Percentiles rank a stretch among this genome's conserved stretches.
Evolutionary conservation across 2,797 vertebrate genomes (phyloP).

Genomic region (Sebastes diploproa): DNA sequence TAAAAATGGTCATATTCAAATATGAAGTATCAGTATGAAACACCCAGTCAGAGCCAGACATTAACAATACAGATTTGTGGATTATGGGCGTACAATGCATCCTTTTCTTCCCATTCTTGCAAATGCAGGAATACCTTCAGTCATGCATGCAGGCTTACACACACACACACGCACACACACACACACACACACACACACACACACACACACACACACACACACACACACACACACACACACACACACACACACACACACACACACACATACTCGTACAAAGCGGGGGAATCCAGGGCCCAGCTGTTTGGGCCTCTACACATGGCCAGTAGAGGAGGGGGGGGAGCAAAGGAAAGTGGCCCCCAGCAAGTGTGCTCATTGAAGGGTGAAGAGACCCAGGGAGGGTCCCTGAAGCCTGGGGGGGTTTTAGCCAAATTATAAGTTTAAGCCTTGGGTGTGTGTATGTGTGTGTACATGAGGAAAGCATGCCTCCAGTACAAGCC

Average conservation of each 20-base stretch:
- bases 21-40: not conserved
- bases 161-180: not conserved
- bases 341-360: slow-evolving; percentile 38
- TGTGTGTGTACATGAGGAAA: slow-evolving; percentile 2
- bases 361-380: slow-evolving; percentile 60
- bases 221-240: not conserved
- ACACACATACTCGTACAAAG: slow-evolving; percentile 10
- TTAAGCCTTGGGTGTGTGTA: slow-evolving; percentile 21
- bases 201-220: not conserved
- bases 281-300: slow-evolving; percentile 42
- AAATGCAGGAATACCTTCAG: slow-evolving; percentile 7
- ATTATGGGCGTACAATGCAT: not conserved
- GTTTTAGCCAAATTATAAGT: slow-evolving; percentile 54
- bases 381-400: slow-evolving; percentile 58
- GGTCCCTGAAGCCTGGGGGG: slow-evolving; percentile 32
- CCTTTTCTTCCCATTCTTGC: not conserved
- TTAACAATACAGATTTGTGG: not conserved
- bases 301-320: slow-evolving; percentile 60
- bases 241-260: not conserved
- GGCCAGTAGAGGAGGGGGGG: slow-evolving; percentile 32
- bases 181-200: not conserved
- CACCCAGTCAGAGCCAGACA: not conserved
- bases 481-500: slow-evolving; percentile 1
- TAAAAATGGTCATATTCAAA: not conserved
- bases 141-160: slow-evolving; percentile 14